Percentiles rank a stretch among this genome's conserved stretches.
phyloP scores from a whole-genome alignment of 2,888 invertebrate genomes.

The Carterocephalus palaemon region DNA sequence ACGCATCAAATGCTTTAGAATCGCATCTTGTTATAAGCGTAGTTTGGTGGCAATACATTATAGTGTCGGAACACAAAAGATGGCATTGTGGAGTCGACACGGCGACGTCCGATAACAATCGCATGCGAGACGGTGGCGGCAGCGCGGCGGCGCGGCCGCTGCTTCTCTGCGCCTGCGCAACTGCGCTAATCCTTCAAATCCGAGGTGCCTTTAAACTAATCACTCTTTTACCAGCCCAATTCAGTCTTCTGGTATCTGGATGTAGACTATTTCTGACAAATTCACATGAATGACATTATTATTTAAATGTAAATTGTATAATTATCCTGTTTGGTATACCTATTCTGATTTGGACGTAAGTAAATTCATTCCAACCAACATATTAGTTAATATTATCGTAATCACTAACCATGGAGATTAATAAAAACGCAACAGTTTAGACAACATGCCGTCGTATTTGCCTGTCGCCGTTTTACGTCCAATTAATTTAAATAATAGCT shows the following conservation, averaged over 20 bases:
- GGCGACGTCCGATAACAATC: constrained; percentile 71
- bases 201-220: constrained; percentile 33
- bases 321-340: not conserved
- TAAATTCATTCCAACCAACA: no score
- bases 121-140: no score
- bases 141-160: constrained; percentile 35
- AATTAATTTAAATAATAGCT: constrained; percentile 77
- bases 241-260: no score
- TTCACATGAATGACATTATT: constrained; percentile 2
- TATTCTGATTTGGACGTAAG: no score
- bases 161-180: constrained; percentile 35
- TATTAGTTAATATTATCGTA: no score
- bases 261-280: constrained; percentile 1
- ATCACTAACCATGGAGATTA: constrained; percentile 24
- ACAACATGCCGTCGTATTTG: constrained; percentile 58
- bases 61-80: constrained; percentile 73
- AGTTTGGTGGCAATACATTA: constrained; percentile 72
- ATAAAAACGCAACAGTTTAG: constrained; percentile 47
- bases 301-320: constrained; percentile 4
- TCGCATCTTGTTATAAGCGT: constrained; percentile 60
- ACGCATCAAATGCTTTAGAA: constrained; percentile 53
- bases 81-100: constrained; percentile 70
- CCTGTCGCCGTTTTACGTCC: constrained; percentile 67
- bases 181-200: constrained; percentile 41
- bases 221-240: no score